Evolutionary conservation across 2,113 vertebrate species (phyloP), one percentile per base, ranked within the genome.

Genomic region (Psittacula cyanocephala): DNA sequence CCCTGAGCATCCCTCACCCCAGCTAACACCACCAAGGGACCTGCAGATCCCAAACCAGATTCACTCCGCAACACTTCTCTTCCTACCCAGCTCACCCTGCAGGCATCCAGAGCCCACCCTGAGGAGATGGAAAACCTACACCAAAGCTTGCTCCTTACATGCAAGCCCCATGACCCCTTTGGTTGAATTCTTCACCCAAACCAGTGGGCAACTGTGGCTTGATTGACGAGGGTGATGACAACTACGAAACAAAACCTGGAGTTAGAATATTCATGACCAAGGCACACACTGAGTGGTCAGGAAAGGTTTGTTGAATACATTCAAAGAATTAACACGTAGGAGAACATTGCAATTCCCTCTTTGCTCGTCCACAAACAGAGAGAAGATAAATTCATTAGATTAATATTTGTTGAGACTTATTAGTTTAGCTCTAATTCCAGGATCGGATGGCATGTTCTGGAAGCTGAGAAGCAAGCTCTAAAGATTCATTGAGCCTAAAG

Each of bases 331-430:
- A 96, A 92, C 39, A 91, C 74, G 9, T 50, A 24, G 2, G 52
- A 96, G 95, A 88, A 92, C 77, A 82, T n/a, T 87, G 88, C 86
- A 57, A 80, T 92, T 96, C 93, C 74, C 88, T 93, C 91, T 46
- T 39, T 86, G 92, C 94, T 76, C 79, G 52, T 57, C 92, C 93
- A 94, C 93, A 96, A 96, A 95, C 91, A 96, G 67, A 95, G 35
- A 89, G 81, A 28, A 94, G 81, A 37, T 72, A 92, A 94, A 96
- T 94, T 96, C 91, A 97, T 95, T 96, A 92, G 95, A 50, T 95
- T 93, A 95, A 92, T 96, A 95, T 96, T 96, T 94, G 93, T 96
- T 62, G 93, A 95, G 93, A 94, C 70, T 92, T 96, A 94, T 94
- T 95, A 93, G 92, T 92, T 95, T 94, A 96, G 86, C 92, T 95